These are phyloP conservation scores for Xylota sylvarum DNA, from an alignment of 2,888 invertebrate species.

Conservation along the genomic window DNA sequence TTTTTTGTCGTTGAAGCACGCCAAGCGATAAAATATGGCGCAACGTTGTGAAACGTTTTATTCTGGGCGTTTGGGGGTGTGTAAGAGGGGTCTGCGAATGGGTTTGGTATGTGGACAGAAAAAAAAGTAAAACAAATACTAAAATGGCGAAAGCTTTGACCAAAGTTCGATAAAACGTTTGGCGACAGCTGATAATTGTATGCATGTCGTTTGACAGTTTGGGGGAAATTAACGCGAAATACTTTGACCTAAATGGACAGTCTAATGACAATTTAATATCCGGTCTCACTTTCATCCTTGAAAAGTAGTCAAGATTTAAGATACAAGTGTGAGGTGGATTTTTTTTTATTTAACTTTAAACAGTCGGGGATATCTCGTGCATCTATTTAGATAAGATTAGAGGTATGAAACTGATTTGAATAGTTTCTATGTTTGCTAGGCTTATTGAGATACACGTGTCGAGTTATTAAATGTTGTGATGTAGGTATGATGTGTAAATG, in stretches of 20 bases:
- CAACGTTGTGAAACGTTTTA: constrained; percentile 67
- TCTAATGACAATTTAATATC: not conserved
- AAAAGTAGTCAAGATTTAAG: not conserved
- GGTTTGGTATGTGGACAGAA: not conserved
- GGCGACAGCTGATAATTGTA: not conserved
- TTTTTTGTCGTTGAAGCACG: constrained; percentile 10
- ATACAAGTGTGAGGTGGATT: not conserved
- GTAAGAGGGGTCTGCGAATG: constrained; percentile 8
- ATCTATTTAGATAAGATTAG: constrained; percentile 15
- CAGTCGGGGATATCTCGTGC: not conserved
- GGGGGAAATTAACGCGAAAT: not conserved
- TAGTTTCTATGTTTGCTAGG: not conserved
- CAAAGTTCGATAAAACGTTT: constrained; percentile 6
- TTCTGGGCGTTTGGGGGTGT: constrained; percentile 29
- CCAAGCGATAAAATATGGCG: constrained; percentile 18
- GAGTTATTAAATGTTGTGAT: not conserved
- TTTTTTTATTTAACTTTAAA: not conserved
- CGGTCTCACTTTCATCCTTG: not conserved
- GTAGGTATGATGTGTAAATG: not conserved
- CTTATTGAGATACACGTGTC: not conserved
- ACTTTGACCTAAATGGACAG: not conserved
- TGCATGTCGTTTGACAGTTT: constrained; percentile 1
- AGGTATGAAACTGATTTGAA: not conserved
- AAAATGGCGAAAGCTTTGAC: not conserved
- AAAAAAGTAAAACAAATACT: not conserved